phyloP scores from a whole-genome alignment of 2,113 vertebrate genomes.

The Callospermophilus lateralis region DNA sequence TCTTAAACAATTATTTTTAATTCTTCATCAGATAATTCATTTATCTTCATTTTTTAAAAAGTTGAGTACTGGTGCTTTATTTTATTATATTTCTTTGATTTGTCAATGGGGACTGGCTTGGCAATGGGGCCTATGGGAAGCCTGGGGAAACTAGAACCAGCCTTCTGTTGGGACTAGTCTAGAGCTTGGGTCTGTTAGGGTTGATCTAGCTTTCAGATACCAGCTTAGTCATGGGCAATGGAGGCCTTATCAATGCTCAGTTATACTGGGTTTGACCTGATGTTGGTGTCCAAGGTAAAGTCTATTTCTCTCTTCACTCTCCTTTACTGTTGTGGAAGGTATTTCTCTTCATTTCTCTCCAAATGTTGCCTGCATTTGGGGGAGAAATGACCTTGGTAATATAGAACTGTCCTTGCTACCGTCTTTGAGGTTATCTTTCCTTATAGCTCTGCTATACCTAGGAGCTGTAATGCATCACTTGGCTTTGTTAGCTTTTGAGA shows the following conservation, averaged over 20 bases:
- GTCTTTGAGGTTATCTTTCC: not conserved
- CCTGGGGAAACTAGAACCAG: not conserved
- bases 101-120: not conserved
- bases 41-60: not conserved
- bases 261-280: not conserved
- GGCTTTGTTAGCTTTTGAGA: not conserved
- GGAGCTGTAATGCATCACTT: too few relatives aligned
- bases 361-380: not conserved
- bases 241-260: not conserved
- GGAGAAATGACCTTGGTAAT: not conserved
- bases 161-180: not conserved
- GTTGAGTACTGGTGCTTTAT: not conserved
- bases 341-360: not conserved
- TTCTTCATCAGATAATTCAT: not conserved
- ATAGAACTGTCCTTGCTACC: not conserved
- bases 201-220: too few relatives aligned
- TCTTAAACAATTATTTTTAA: not conserved
- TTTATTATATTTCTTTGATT: not conserved
- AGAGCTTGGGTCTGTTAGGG: not conserved
- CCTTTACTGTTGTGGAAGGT: not conserved
- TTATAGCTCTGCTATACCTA: not conserved
- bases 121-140: not conserved
- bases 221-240: not conserved
- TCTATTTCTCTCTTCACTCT: not conserved
- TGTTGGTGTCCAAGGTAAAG: not conserved